Conservation (phyloP, 2,888 invertebrate species). For the Sisyra nigra region DNA sequence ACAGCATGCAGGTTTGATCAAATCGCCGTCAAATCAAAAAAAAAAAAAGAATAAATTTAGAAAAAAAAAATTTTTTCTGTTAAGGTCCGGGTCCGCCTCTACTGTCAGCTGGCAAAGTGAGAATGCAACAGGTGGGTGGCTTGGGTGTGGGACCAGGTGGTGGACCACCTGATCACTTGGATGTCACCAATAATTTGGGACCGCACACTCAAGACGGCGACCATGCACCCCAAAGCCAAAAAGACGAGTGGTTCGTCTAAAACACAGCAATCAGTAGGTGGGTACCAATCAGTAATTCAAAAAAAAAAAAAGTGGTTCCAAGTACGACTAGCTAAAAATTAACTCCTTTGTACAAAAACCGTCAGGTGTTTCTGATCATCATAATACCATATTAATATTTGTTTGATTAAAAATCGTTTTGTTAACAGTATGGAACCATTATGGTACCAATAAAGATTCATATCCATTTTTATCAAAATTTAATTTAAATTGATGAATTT, state of each 20-base stretch:
- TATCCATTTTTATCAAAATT: no score
- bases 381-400: no score
- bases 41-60: not conserved
- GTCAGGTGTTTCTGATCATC: no score
- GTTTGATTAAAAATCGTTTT: no score
- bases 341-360: no score
- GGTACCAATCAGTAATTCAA: no score
- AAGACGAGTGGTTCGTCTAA: constrained; percentile 85
- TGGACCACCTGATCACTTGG: constrained; percentile 21
- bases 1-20: constrained; percentile 21
- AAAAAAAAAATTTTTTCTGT: not conserved
- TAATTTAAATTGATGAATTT: no score
- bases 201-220: constrained; percentile 17
- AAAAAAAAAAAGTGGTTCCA: no score
- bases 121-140: not conserved
- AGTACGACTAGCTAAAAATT: no score
- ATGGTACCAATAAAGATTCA: no score
- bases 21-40: not conserved
- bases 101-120: constrained; percentile 43
- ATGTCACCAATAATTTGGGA: constrained; percentile 29
- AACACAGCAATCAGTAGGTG: not conserved
- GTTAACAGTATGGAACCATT: no score
- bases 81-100: constrained; percentile 55
- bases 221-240: constrained; percentile 45
- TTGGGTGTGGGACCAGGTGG: constrained; percentile 14